A percentile compares a stretch with the other conserved stretches of the same genome.
Conservation (phyloP, 1,140 invertebrate genomes). For the Aricia agestis region DNA sequence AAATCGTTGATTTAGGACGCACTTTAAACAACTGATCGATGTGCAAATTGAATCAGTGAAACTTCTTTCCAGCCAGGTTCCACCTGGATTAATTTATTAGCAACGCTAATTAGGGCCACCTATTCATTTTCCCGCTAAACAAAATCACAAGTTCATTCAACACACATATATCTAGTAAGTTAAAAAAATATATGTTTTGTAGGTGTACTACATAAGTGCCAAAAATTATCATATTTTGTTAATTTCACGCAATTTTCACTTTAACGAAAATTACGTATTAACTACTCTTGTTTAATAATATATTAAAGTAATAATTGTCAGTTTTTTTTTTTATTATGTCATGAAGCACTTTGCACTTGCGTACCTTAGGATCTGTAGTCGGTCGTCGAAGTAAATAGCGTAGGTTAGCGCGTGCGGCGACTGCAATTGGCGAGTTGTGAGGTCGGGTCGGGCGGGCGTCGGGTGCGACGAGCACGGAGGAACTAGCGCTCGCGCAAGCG, state of each 20-base stretch:
- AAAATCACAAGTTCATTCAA: too few relatives aligned
- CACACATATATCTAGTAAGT: too few relatives aligned
- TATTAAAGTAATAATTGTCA: too few relatives aligned
- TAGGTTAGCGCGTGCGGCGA: constrained; percentile 35
- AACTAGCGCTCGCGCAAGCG: constrained; percentile 62
- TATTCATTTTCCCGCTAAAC: too few relatives aligned
- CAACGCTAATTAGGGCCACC: too few relatives aligned
- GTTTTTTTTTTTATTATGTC: background rate
- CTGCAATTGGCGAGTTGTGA: constrained; percentile 34
- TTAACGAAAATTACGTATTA: too few relatives aligned
- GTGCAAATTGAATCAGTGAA: background rate
- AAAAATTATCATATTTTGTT: too few relatives aligned
- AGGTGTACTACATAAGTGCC: too few relatives aligned
- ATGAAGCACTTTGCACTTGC: constrained; percentile 27
- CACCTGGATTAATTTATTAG: background rate
- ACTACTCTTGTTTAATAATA: too few relatives aligned
- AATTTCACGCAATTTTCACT: too few relatives aligned
- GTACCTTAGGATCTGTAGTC: constrained; percentile 36
- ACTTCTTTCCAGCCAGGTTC: background rate
- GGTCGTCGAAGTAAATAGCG: constrained; percentile 32
- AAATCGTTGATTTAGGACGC: constrained; percentile 68
- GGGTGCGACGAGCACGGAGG: constrained; percentile 55
- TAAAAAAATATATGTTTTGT: too few relatives aligned
- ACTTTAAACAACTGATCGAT: constrained; percentile 36
- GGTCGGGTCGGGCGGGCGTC: constrained; percentile 43